phyloP scores from a whole-genome alignment of 2,888 invertebrate genomes.

The Netelia inedita region DNA sequence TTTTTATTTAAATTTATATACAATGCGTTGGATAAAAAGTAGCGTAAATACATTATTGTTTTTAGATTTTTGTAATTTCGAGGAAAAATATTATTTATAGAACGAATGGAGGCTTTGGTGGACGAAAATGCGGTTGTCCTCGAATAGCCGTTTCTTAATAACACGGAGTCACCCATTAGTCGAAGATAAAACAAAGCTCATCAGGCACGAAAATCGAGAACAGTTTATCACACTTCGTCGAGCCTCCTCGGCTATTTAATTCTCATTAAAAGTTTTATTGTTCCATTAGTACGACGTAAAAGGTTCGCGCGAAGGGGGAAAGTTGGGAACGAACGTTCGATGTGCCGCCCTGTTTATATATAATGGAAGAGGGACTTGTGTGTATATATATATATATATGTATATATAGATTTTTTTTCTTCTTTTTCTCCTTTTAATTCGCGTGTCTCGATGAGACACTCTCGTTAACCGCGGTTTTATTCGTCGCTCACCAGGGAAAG shows the following conservation, averaged over 20 bases:
- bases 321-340: conserved; percentile 31
- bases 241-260: conserved; percentile 23
- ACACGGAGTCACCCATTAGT: neutral
- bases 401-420: conserved; percentile 1
- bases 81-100: no score
- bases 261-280: conserved; percentile 49
- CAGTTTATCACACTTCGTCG: neutral
- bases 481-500: conserved; percentile 20
- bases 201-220: conserved; percentile 17
- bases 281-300: conserved; percentile 11
- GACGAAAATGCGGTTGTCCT: neutral
- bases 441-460: conserved; percentile 49
- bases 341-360: neutral
- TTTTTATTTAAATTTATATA: no score
- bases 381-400: neutral
- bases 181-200: neutral
- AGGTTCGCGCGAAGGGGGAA: neutral
- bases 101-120: neutral
- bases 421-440: conserved; percentile 28
- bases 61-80: no score
- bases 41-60: no score
- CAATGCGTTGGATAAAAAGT: no score
- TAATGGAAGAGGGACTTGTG: neutral
- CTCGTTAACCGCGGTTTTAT: conserved; percentile 59
- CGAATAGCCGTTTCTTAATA: neutral